Conservation (phyloP, 2,113 vertebrate genomes). For the Rhineura floridana region DNA sequence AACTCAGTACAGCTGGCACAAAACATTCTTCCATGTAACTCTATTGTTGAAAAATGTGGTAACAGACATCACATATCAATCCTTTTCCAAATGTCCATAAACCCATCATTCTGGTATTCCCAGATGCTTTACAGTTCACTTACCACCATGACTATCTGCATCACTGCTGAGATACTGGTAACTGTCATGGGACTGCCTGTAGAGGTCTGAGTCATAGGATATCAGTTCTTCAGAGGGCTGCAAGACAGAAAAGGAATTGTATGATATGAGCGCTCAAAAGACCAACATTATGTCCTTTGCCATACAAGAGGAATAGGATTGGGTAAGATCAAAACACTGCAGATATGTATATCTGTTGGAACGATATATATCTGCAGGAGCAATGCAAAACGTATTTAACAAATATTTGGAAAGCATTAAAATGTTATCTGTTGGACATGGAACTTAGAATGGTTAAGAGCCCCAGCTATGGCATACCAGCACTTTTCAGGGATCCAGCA, state of each 20-base stretch:
- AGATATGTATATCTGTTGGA: background rate
- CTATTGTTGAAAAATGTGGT: background rate
- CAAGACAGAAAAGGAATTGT: conserved; percentile 61
- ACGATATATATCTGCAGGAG: background rate
- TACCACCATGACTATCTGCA: conserved; percentile 91
- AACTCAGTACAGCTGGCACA: background rate
- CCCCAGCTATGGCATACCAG: background rate
- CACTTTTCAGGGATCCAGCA: background rate
- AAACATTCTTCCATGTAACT: background rate
- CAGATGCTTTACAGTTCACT: conserved; percentile 60
- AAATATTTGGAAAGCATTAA: too few relatives aligned
- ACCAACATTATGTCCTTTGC: conserved; percentile 37
- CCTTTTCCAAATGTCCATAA: background rate
- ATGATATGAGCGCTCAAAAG: conserved; percentile 47
- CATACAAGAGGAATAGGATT: background rate
- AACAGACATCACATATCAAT: background rate
- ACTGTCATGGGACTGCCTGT: conserved; percentile 88
- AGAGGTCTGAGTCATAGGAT: conserved; percentile 90
- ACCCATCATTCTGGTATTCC: conserved; percentile 2
- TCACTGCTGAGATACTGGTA: conserved; percentile 91
- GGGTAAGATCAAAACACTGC: conserved; percentile 17
- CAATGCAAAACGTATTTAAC: too few relatives aligned
- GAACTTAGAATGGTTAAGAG: background rate
- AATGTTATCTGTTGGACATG: too few relatives aligned
- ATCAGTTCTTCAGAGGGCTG: conserved; percentile 93